Evolutionary conservation across 1,140 invertebrate genomes (phyloP), one percentile per base, ranked within the genome.

Genomic region (Philotrypesis tridentata): DNA sequence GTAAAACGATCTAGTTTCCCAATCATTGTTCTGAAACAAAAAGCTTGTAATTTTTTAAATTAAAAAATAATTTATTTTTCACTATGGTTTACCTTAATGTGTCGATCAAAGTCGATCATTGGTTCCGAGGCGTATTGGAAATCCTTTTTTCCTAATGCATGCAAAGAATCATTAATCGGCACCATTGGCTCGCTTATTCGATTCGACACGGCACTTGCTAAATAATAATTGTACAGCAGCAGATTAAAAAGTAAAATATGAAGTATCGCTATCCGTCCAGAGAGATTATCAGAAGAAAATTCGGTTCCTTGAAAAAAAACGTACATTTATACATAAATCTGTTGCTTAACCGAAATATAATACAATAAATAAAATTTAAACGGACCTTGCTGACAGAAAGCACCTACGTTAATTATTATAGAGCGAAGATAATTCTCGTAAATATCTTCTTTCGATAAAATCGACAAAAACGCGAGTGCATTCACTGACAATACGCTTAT

Each of bases 1-100:
- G 25, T 84, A 84, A 37, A 84, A 82, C 40, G 70, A 78, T 63
- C 67, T 74, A 29, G 71, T 78, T 77, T 84, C 79, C 79, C 79
- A 84, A 27, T 84, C 79, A 17, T 75, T 63, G n/a, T 29, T 70
- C 77, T 83, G 55, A 7, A 48, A 80, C 7, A 31, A 78, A 37
- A 70, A n/a, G 5, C 7, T 33, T 2, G 0, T 37, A 3, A 14
- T 29, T 33, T 2, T 21, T 70, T n/a, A 1, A 70, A n/a, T 7
- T 14, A 37, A 31, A 14, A 37, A 65, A 33, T 25, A 37, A 63
- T 61, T 2, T 60, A 61, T 76, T 27, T 72, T 14, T 43, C 11
- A 65, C 25, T 4, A 76, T 7, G 29, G 23, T 65, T 71, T 79
- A 80, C 80, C 31, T 81, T 48, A 1, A 76, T 70, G 12, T 75